Percentiles rank a stretch among this genome's conserved stretches.
Conservation (phyloP, 2,113 vertebrate species). For the Quiscalus mexicanus region DNA sequence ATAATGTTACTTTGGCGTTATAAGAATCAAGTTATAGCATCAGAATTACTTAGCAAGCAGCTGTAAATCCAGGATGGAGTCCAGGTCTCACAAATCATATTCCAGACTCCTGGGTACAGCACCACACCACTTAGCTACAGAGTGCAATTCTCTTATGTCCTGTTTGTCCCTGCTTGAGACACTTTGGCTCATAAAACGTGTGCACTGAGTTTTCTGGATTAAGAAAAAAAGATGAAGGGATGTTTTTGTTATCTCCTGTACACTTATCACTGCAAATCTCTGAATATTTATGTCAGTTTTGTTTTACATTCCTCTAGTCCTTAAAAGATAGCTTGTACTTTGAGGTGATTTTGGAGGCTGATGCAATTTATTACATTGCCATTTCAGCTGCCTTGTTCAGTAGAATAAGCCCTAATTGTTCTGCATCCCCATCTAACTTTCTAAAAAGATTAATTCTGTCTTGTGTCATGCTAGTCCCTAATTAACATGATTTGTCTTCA, state of each 20-base stretch:
- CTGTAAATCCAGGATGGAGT: neutral
- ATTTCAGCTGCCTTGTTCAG: neutral
- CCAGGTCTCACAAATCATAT: neutral
- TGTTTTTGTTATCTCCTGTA: neutral
- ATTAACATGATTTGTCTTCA: conserved; percentile 45
- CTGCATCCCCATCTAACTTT: neutral
- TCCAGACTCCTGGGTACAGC: neutral
- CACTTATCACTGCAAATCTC: neutral
- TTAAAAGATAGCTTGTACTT: neutral
- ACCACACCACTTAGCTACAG: fast-evolving
- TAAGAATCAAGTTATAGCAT: neutral
- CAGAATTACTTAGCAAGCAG: neutral
- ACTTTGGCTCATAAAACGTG: neutral
- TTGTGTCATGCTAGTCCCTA: conserved; percentile 5
- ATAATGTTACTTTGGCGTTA: neutral
- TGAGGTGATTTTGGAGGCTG: neutral
- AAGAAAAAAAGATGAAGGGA: neutral
- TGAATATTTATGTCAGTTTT: neutral
- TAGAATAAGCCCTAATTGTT: conserved; percentile 4
- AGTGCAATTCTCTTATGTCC: neutral
- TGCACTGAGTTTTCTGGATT: neutral
- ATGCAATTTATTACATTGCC: neutral
- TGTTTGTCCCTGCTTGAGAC: neutral
- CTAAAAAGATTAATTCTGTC: conserved; percentile 32
- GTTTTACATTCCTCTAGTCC: neutral